A percentile compares a stretch with the other conserved stretches of the same genome.
Conservation (phyloP, 2,888 invertebrate species). For the Thera britannica region DNA sequence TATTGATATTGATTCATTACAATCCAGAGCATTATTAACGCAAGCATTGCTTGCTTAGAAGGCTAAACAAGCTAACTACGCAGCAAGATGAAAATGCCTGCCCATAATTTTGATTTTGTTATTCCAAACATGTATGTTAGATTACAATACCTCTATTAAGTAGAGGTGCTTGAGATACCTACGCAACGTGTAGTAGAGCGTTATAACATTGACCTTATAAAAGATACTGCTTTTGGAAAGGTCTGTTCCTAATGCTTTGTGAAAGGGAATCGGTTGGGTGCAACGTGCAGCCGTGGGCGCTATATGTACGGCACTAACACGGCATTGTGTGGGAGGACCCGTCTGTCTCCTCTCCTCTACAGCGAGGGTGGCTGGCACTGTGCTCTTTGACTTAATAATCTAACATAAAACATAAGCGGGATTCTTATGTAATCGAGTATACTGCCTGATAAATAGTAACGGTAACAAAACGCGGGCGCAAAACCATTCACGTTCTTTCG, state of each 20-base stretch:
- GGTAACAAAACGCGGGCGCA: too few relatives aligned
- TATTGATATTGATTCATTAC: too few relatives aligned
- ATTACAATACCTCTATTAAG: conserved; percentile 21
- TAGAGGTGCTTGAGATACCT: conserved; percentile 17
- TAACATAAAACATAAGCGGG: conserved; percentile 33
- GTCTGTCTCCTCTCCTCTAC: conserved; percentile 40
- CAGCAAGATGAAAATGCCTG: conserved; percentile 3
- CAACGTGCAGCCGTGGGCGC: conserved; percentile 40
- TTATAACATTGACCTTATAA: conserved; percentile 19
- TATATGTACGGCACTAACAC: conserved; percentile 33
- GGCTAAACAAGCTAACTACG: neutral
- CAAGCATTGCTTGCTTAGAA: neutral
- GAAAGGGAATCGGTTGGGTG: conserved; percentile 43
- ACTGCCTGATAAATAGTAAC: too few relatives aligned
- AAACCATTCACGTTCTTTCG: too few relatives aligned
- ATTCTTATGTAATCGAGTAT: neutral
- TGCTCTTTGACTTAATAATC: conserved; percentile 45
- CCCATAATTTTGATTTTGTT: conserved; percentile 5
- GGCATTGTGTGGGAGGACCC: conserved; percentile 59
- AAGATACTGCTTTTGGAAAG: conserved; percentile 30
- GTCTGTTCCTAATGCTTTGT: conserved; percentile 31
- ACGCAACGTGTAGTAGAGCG: conserved; percentile 12
- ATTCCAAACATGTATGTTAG: conserved; percentile 25
- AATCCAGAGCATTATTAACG: neutral
- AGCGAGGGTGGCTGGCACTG: conserved; percentile 38